Conservation (phyloP, 53 echinoderm and acorn worm genomes). For the Paracentrotus lividus region DNA sequence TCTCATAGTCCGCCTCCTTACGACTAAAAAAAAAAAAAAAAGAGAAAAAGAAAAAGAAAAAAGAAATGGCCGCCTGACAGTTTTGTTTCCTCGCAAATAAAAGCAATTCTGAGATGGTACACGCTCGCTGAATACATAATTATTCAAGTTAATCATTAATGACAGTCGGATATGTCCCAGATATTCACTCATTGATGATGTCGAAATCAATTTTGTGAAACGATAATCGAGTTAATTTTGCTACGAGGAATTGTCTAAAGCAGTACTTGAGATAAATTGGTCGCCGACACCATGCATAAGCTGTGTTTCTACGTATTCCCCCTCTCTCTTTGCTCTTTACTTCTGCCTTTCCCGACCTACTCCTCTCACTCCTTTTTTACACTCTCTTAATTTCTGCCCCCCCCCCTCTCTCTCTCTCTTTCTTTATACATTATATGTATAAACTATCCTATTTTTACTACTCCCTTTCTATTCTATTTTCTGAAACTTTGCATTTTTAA, state of each 20-base stretch:
- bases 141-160: slow-evolving; percentile 2
- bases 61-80: neutral
- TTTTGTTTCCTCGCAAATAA: neutral
- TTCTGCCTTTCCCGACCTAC: too few species aligned
- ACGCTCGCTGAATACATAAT: slow-evolving; percentile 35
- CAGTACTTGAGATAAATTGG: neutral
- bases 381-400: neutral
- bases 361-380: neutral
- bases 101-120: neutral
- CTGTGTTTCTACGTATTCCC: neutral
- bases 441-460: neutral
- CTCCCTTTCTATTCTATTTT: neutral
- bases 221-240: slow-evolving; percentile 8
- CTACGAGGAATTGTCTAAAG: neutral
- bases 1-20: slow-evolving; percentile 4
- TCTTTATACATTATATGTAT: neutral
- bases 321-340: neutral
- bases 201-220: neutral
- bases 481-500: neutral
- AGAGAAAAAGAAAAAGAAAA: too few species aligned
- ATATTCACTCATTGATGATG: slow-evolving; percentile 19
- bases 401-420: neutral
- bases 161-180: slow-evolving; percentile 14
- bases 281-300: neutral
- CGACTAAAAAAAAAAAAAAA: slow-evolving; percentile 4